These are phyloP conservation scores for Seriola dumerili DNA, from an alignment of 2,113 vertebrate genomes.

Conservation along the genomic window DNA sequence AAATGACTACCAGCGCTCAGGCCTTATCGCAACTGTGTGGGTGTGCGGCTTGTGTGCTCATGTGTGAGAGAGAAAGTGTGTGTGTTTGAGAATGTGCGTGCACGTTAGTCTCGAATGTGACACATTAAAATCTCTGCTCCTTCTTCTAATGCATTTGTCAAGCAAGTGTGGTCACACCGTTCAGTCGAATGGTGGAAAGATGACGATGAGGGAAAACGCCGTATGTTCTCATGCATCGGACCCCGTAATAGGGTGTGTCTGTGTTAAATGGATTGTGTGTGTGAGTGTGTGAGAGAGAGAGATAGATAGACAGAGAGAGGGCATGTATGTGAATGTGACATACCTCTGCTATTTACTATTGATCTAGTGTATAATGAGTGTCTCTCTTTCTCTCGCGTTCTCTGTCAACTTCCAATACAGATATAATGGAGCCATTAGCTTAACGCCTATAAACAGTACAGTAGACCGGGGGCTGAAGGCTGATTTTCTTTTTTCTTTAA, in stretches of 20 bases:
- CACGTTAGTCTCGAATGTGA: conserved; percentile 50
- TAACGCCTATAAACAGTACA: conserved; percentile 30
- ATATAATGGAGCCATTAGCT: conserved; percentile 51
- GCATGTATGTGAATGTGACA: neutral
- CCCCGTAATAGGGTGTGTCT: conserved; percentile 42
- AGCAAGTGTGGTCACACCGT: conserved; percentile 30
- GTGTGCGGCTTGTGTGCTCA: conserved; percentile 58
- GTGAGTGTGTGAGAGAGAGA: conserved; percentile 13
- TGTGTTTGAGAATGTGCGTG: neutral
- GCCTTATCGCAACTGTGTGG: conserved; percentile 74
- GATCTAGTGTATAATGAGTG: conserved; percentile 42
- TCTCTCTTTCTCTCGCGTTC: neutral
- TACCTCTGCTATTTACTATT: conserved; percentile 35
- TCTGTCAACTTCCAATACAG: conserved; percentile 18
- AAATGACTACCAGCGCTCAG: conserved; percentile 71
- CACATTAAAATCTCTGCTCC: conserved; percentile 51
- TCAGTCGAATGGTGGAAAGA: conserved; percentile 6
- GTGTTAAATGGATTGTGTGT: conserved; percentile 39
- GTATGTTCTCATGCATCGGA: conserved; percentile 17
- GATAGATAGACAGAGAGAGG: neutral
- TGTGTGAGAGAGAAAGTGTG: conserved; percentile 25
- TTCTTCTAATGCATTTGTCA: conserved; percentile 54
- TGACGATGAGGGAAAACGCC: neutral
- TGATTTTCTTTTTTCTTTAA: neutral
- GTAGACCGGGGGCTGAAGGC: neutral